These are phyloP conservation scores for Nibea coibor DNA, from an alignment of 2,113 vertebrate genomes.

Conservation along the genomic window DNA sequence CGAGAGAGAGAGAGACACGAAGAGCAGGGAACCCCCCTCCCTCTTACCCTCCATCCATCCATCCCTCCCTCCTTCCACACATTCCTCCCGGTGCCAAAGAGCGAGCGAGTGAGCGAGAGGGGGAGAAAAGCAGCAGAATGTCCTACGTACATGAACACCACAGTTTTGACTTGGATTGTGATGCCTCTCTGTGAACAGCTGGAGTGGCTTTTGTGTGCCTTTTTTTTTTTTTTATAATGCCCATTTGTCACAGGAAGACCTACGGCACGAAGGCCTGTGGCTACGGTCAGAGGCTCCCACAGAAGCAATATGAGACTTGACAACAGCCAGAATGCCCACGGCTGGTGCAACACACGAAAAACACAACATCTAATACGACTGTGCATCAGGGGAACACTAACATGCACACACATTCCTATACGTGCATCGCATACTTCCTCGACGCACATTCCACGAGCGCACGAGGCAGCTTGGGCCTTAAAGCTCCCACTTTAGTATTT, in stretches of 20 bases:
- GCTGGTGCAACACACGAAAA: slow-evolving; percentile 48
- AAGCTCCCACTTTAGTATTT: slow-evolving; percentile 75
- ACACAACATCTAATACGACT: slow-evolving; percentile 35
- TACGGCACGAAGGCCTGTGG: slow-evolving; percentile 22
- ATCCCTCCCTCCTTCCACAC: slow-evolving; percentile 62
- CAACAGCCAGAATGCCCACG: slow-evolving; percentile 42
- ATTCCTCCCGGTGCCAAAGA: slow-evolving; percentile 85
- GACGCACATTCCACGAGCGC: slow-evolving; percentile 71
- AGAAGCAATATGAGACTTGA: slow-evolving; percentile 46
- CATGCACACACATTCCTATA: slow-evolving; percentile 67
- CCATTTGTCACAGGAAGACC: slow-evolving; percentile 56
- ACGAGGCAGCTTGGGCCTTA: slow-evolving; percentile 67
- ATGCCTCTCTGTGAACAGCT: slow-evolving; percentile 64
- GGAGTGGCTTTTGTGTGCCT: slow-evolving; percentile 72
- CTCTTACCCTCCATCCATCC: slow-evolving; percentile 30
- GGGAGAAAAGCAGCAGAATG: slow-evolving; percentile 57
- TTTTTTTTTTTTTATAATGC: slow-evolving; percentile 31
- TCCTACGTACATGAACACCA: slow-evolving; percentile 63
- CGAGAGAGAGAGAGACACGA: slow-evolving; percentile 19
- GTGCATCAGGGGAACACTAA: slow-evolving; percentile 57
- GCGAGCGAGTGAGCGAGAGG: slow-evolving; percentile 37
- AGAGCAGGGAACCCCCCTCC: slow-evolving; percentile 65
- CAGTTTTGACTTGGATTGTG: slow-evolving; percentile 68
- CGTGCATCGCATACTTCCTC: slow-evolving; percentile 69
- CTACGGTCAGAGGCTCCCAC: slow-evolving; percentile 45